phyloP scores from a whole-genome alignment of 1,140 invertebrate species.

The Pentalonia nigronervosa region DNA sequence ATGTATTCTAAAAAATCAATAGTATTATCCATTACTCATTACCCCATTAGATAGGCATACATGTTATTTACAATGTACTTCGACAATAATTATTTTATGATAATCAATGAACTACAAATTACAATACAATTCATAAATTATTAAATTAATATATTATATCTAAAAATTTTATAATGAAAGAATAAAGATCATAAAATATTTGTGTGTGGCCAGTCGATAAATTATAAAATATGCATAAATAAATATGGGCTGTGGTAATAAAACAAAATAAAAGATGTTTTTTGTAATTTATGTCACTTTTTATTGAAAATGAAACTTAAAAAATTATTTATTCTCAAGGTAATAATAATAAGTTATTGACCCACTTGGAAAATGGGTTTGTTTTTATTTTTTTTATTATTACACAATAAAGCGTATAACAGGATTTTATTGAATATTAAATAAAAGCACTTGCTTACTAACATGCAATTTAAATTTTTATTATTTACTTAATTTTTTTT shows the following conservation, averaged over 20 bases:
- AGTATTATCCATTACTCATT: no score
- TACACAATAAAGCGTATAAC: not conserved
- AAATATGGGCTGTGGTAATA: not conserved
- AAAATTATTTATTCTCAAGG: not conserved
- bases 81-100: no score
- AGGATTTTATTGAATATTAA: constrained; percentile 16
- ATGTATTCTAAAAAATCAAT: no score
- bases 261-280: not conserved
- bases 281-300: not conserved
- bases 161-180: not conserved
- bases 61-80: no score
- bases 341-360: not conserved
- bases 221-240: not conserved
- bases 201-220: not conserved
- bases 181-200: not conserved
- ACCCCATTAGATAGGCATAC: no score
- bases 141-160: no score
- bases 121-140: no score
- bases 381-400: not conserved
- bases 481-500: not conserved
- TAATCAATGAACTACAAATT: no score
- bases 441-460: not conserved
- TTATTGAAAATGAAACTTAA: not conserved
- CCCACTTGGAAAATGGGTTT: constrained; percentile 9
- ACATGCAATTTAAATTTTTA: not conserved